These are phyloP conservation scores for Crambe crambe DNA, from an alignment of 37 sponge, comb jelly and placozoan species.

Conservation along the genomic window DNA sequence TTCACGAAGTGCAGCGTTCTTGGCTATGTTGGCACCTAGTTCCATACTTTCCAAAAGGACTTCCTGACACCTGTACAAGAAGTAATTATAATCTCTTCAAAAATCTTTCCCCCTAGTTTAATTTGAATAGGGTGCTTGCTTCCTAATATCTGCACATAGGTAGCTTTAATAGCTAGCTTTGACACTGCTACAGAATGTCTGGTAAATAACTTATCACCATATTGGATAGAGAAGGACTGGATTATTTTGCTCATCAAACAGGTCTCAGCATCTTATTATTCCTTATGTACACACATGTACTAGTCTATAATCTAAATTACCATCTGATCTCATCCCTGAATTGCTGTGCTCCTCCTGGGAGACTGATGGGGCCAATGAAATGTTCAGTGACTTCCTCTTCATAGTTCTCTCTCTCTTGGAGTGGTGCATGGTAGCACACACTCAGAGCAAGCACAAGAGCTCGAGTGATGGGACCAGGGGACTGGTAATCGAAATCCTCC, in stretches of 20 bases:
- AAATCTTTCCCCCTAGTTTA: neutral
- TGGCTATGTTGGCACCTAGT: constrained; percentile 75
- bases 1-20: constrained; percentile 93
- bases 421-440: constrained; percentile 84
- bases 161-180: neutral
- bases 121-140: neutral
- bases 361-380: constrained; percentile 43
- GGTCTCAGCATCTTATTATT: neutral
- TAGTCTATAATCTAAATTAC: constrained; percentile 14
- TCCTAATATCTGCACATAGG: too few relatives aligned
- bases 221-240: too few relatives aligned
- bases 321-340: constrained; percentile 68
- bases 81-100: neutral
- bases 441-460: constrained; percentile 66
- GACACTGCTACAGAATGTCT: too few relatives aligned
- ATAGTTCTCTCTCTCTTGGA: constrained; percentile 63
- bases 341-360: constrained; percentile 44
- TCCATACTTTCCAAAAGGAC: constrained; percentile 59
- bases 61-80: constrained; percentile 59
- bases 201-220: too few relatives aligned
- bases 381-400: constrained; percentile 34
- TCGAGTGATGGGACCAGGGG: constrained; percentile 20
- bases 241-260: neutral
- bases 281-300: neutral
- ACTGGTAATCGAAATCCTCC: constrained; percentile 1